Conservation (phyloP, 30 jellyfish, hydroid and myxozoan genomes). For the Hydractinia symbiolongicarpus region DNA sequence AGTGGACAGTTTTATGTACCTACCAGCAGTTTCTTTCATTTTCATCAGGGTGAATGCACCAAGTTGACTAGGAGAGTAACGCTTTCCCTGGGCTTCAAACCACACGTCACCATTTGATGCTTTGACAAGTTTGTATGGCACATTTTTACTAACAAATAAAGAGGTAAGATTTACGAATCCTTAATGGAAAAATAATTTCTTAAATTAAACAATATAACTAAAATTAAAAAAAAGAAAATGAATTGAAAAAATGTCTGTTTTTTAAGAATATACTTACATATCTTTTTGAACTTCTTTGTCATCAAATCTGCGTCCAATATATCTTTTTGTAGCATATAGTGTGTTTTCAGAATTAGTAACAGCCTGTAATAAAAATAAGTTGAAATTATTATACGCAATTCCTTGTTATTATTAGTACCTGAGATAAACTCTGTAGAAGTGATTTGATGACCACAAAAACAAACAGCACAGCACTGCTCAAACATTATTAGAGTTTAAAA, state of each 20-base stretch:
- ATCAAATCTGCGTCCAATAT: conserved; percentile 84
- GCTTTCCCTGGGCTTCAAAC: conserved; percentile 94
- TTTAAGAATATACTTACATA: conserved; percentile 35
- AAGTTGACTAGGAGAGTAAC: conserved; percentile 83
- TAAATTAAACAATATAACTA: background rate
- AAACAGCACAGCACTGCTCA: too few species aligned
- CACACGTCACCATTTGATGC: conserved; percentile 94
- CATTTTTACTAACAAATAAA: conserved; percentile 37
- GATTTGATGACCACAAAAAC: too few species aligned
- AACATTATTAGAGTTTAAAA: too few species aligned
- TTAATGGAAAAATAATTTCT: background rate
- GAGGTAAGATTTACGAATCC: background rate
- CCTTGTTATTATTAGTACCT: background rate
- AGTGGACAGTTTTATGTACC: background rate
- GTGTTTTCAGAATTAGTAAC: conserved; percentile 88
- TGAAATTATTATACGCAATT: background rate
- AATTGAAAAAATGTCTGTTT: background rate
- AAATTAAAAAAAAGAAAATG: background rate
- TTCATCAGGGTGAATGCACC: conserved; percentile 80
- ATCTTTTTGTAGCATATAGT: conserved; percentile 81
- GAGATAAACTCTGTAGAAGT: too few species aligned
- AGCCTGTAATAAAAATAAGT: conserved; percentile 43
- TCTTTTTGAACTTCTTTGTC: conserved; percentile 95
- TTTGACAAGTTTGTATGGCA: conserved; percentile 73
- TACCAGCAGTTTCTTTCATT: conserved; percentile 98